Conservation (phyloP, 2,888 invertebrate genomes). For the Hyposoter didymator region DNA sequence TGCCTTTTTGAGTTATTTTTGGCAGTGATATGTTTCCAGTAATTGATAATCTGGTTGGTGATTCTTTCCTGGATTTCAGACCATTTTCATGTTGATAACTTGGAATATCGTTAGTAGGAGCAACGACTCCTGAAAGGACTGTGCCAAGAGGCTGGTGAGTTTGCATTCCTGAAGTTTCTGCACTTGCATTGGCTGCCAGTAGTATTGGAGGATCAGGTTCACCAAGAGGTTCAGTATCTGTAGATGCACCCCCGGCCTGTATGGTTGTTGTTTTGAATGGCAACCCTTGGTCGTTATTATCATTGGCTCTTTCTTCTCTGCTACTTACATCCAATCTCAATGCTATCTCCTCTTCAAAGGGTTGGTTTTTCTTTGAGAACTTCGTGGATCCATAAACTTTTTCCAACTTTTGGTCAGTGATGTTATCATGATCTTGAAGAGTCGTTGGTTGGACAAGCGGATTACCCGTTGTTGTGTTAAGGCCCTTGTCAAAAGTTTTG, state of each 20-base stretch:
- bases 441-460: background rate
- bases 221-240: background rate
- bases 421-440: background rate
- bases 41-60: background rate
- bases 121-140: background rate
- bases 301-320: background rate
- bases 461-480: background rate
- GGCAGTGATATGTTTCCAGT: background rate
- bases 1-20: slow-evolving; percentile 22
- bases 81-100: slow-evolving; percentile 5
- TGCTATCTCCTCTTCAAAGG: background rate
- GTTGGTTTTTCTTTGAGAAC: background rate
- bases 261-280: slow-evolving; percentile 10
- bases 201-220: slow-evolving; percentile 6
- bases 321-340: background rate
- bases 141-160: background rate
- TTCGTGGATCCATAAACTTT: background rate
- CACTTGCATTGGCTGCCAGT: background rate
- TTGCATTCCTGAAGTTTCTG: background rate
- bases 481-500: background rate
- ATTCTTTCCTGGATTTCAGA: background rate
- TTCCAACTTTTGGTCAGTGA: background rate
- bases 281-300: background rate
- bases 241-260: background rate
- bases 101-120: background rate